Percentiles rank a stretch among this genome's conserved stretches.
These are phyloP conservation scores for Lemur catta DNA, from an alignment of 2,797 vertebrate genomes.

Conservation along the genomic window DNA sequence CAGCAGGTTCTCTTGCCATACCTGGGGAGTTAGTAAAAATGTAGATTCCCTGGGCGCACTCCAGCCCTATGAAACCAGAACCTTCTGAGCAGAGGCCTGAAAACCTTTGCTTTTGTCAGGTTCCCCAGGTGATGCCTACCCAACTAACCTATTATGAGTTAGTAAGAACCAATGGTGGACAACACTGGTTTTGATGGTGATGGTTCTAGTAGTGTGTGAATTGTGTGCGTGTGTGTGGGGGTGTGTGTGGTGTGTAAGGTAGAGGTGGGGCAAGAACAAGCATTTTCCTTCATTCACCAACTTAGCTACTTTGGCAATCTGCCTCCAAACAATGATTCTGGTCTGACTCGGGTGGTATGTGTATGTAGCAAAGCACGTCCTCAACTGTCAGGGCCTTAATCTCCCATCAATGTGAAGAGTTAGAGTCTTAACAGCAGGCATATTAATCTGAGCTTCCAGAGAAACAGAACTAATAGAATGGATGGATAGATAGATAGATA, in stretches of 20 bases:
- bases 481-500: neutral
- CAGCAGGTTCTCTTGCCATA: accelerated
- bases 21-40: neutral
- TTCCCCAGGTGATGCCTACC: neutral
- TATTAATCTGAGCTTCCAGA: neutral
- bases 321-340: neutral
- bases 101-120: neutral
- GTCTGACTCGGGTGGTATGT: neutral
- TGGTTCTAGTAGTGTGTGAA: neutral
- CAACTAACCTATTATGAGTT: neutral
- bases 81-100: neutral
- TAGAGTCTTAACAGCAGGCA: neutral
- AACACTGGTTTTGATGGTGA: neutral
- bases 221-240: neutral
- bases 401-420: neutral
- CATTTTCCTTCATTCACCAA: neutral
- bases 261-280: too few species aligned
- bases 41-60: neutral
- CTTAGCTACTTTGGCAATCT: neutral
- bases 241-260: too few species aligned
- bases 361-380: neutral
- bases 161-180: neutral
- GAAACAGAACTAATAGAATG: neutral
- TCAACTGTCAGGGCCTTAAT: neutral
- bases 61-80: neutral